Evolutionary conservation across 2,888 invertebrate genomes (phyloP), one percentile per base, ranked within the genome.

Genomic region (Orchestes rusci): DNA sequence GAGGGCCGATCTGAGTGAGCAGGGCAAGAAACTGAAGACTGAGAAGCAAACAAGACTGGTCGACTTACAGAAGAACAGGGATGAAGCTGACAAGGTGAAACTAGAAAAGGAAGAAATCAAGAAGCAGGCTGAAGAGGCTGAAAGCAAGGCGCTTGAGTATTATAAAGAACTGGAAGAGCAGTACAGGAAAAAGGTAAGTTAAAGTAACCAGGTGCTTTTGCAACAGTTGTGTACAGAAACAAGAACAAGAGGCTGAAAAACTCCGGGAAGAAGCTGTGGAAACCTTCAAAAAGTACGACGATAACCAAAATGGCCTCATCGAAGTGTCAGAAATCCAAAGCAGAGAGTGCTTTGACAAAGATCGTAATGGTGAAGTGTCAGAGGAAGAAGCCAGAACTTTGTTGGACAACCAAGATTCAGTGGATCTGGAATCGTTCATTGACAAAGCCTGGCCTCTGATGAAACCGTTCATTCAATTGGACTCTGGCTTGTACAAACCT

Each of bases 311-410:
- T 72, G 83, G 80, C 34, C 74, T 81, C 30, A 65, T 94, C 27
- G 77, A 80, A 49, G 59, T 80, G 33, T 69, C 72, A 43, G 89
- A 84, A 70, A 63, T 89, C 4, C 80, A 82, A 69, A 73, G 77
- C 2, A 79, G 82, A 45, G 73, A 75, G 58, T 80, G 79, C 33
- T 90, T 97, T 70, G 97, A 97, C 70, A 83, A 81, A 56, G 85
- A 97, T 68, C 80, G 80, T 48, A 84, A 95, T 73, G 95, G 94
- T 5, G 77, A 77, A 57, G 90, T 97, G 12, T 80, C 85, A 46
- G 80, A 82, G 16, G 93, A 93, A 45, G 96, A 97, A 72, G 84
- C 89, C 0, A 79, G 77, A 60, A 80, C 73, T 60, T 86, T 84
- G 67, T 69, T 87, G 40, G 78, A 77, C 53, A 81, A 31, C 15